Evolutionary conservation across 2,888 invertebrate species (phyloP), one percentile per base, ranked within the genome.

Genomic region (Xanthia togata): DNA sequence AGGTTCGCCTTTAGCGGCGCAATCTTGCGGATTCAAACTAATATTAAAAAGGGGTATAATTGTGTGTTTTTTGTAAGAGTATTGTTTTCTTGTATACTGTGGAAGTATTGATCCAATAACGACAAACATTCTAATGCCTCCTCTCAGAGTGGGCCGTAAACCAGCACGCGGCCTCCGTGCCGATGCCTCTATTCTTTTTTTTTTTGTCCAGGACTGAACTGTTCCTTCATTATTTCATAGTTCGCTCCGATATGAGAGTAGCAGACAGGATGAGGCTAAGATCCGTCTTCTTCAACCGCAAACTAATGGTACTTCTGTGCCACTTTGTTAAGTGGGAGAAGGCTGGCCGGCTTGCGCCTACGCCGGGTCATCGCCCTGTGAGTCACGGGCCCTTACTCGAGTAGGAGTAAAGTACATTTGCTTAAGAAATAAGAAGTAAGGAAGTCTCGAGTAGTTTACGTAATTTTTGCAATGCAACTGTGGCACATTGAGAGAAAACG

Each of bases 341-440:
- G 83, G 83, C 87, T 86, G 62, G 70, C 65, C 73, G 78, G 83
- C 78, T 53, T 62, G 81, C 89, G 82, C 85, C 81, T 77, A 79
- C 88, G 82, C 83, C 62, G 82, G 86, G 83, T 88, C 87, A 73
- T 75, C 76, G 87, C 23, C 82, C 80, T 31, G 35, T 87, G 87
- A 87, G 35, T 87, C 89, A 84, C 69, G 44, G 78, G 79, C 85
- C 83, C 83, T 85, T 80, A 76, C 75, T 82, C 26, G 78, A 60
- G 86, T 85, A 73, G 78, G 86, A 82, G 82, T 70, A 47, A 50
- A 38, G 84, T 81, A 77, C 77, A 85, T 82, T 71, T 85, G 76
- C 78, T 77, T 85, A 82, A 77, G 67, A 85, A 73, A 69, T 75
- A 60, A 70, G 53, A 82, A 85, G 17, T 38, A 9, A 63, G 78